Conservation (phyloP, 2,113 vertebrate species). For the Alethe castanea region DNA sequence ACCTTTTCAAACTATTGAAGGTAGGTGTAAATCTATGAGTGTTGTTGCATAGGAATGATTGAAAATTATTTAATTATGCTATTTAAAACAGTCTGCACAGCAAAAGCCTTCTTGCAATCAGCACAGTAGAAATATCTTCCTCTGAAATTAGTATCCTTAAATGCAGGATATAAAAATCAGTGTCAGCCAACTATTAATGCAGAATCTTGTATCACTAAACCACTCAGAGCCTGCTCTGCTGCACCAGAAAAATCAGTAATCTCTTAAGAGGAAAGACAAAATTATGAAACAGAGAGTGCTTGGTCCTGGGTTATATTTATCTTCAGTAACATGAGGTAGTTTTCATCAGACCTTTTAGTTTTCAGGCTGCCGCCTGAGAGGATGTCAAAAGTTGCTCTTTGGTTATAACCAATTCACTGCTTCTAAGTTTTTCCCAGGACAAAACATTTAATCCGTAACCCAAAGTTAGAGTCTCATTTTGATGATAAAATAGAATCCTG, state of each 20-base stretch:
- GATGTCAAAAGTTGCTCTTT: background rate
- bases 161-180: background rate
- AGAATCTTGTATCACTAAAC: background rate
- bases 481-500: background rate
- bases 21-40: background rate
- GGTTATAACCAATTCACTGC: background rate
- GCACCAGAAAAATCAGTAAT: background rate
- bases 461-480: background rate
- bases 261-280: background rate
- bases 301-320: background rate
- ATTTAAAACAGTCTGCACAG: background rate
- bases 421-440: background rate
- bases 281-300: background rate
- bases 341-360: background rate
- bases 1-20: background rate
- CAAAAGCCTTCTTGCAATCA: background rate
- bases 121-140: background rate
- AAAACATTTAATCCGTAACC: background rate
- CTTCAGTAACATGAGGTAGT: background rate
- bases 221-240: background rate
- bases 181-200: background rate
- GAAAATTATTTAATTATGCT: slow-evolving; percentile 1
- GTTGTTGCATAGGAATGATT: background rate
- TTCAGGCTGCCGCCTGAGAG: background rate
- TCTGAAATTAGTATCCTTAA: slow-evolving; percentile 4